Evolutionary conservation across 1,140 invertebrate species (phyloP), one percentile per base, ranked within the genome.

Genomic region (Leptonema lineaticorne): DNA sequence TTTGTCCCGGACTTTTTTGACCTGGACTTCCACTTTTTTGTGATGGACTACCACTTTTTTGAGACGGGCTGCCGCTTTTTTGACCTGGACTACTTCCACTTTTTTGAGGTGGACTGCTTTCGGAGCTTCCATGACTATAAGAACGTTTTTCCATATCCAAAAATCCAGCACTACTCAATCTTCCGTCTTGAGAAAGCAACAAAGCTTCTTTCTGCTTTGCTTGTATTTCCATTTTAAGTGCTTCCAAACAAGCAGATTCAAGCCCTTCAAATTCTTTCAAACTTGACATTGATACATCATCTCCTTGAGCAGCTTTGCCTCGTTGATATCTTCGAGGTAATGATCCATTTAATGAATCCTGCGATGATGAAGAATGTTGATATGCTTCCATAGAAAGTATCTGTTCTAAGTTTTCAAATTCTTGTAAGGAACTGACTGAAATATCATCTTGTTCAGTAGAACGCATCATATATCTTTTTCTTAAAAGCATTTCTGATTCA

Each of bases 261-360:
- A 97, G 78, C 0, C 91, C 89, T 85, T 97, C 95, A 79, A 97
- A 97, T 79, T 98, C 96, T 76, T 95, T 94, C 2, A 97, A 80
- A 18, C 95, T 97, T 4, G 91, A 93, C n/a, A 95, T 78, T 1
- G 94, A 96, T 16, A 95, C 84, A 78, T 96, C 92, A 80, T 97
- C 95, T 20, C 92, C 92, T 75, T 92, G 92, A 4, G 84, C 85
- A 73, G 86, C 89, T 74, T 86, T 85, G 72, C 87, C 86, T 29
- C 86, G 77, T 63, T 82, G 74, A 75, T 87, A 84, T 72, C 89
- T 82, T 67, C 85, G 84, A 20, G 89, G 87, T 70, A 91, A 85
- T 72, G 89, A 91, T 8, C 90, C 90, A 75, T 92, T 92, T 0
- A 87, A 83, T 0, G 91, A 92, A 78, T 92, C 91, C 74, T 91